Evolutionary conservation across 2,797 vertebrate species (phyloP), one percentile per base, ranked within the genome.

Genomic region (Garrulus glandarius): DNA sequence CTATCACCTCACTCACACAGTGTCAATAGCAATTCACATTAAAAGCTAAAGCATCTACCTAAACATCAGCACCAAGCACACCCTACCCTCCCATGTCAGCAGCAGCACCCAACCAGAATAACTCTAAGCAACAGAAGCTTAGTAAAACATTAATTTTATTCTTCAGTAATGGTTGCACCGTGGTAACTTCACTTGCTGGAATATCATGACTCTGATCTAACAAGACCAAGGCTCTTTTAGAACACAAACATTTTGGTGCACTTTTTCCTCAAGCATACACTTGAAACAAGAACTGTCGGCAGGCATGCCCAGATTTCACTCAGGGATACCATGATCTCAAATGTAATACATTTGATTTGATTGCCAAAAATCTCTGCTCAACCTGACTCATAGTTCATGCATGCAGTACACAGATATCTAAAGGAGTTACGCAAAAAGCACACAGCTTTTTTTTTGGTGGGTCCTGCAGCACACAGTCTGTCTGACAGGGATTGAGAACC

Each of bases 281-380:
- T 26, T 43, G 34, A 81, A 71, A 37, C 3, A 71, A 50, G 46
- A 88, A 68, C 17, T 36, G 55, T 76, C 39, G 22, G 18, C 24
- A 78, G 46, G 41, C 68, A 21, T 1, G 22, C 13, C 36, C 15
- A 65, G 43, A 27, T 55, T 57, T 76, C 89, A 61, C 34, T 77
- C 43, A 68, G 70, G 65, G 5, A 37, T 24, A 11, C 39, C 34
- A 11, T 63, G 69, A 83, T 67, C 83, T 89, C 84, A 74, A 83
- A 79, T 1, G 5, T 3, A 89, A 71, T 5, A 11, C 11, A 72
- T 77, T 26, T 44, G 15, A 75, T 20, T 59, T 37, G 22, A 63
- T 47, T 53, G 60, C 71, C 93, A 95, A 64, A 84, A 75, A 43
- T 65, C 69, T 44, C 55, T 65, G 76, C 82, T 60, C 29, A 39